Evolutionary conservation across 2,888 invertebrate species (phyloP).

Genomic region (Plagodis dolabraria): DNA sequence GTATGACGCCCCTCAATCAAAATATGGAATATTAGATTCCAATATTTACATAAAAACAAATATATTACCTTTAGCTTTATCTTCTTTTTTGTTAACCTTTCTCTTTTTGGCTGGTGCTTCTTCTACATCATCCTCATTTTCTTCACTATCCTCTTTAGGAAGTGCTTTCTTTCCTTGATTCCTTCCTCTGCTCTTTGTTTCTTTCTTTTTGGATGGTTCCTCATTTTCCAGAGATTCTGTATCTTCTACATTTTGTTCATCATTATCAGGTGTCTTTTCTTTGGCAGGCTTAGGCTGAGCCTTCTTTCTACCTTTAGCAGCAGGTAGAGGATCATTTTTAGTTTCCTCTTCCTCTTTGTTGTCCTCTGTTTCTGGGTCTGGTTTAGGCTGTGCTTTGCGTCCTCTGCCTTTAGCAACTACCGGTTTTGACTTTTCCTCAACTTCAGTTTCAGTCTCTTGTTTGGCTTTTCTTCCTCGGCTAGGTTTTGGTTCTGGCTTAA

Average conservation of each 20-base stretch:
- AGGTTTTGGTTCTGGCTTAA: slow-evolving; percentile 49
- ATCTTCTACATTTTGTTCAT: slow-evolving; percentile 39
- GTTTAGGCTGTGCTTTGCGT: slow-evolving; percentile 60
- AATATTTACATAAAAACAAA: slow-evolving; percentile 4
- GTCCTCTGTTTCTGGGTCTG: slow-evolving; percentile 41
- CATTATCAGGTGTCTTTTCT: slow-evolving; percentile 54
- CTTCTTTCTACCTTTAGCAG: slow-evolving; percentile 48
- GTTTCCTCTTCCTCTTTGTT: slow-evolving; percentile 58
- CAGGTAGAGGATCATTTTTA: slow-evolving; percentile 51
- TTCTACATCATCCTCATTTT: slow-evolving; percentile 53
- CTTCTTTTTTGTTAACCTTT: slow-evolving; percentile 64
- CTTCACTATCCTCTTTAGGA: slow-evolving; percentile 60
- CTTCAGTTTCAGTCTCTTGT: slow-evolving; percentile 46
- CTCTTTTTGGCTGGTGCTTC: slow-evolving; percentile 59
- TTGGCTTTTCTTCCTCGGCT: slow-evolving; percentile 62
- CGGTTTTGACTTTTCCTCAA: slow-evolving; percentile 61
- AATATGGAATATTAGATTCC: not conserved
- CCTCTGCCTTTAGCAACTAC: slow-evolving; percentile 60
- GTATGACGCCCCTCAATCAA: too few species aligned
- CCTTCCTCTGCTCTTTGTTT: slow-evolving; percentile 64
- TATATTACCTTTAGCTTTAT: slow-evolving; percentile 59
- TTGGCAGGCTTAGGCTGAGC: slow-evolving; percentile 45
- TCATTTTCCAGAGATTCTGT: slow-evolving; percentile 52
- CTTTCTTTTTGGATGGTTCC: slow-evolving; percentile 66
- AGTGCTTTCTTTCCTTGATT: slow-evolving; percentile 62